Conservation (phyloP, 2,888 invertebrate genomes). For the Ophonus ardosiacus region DNA sequence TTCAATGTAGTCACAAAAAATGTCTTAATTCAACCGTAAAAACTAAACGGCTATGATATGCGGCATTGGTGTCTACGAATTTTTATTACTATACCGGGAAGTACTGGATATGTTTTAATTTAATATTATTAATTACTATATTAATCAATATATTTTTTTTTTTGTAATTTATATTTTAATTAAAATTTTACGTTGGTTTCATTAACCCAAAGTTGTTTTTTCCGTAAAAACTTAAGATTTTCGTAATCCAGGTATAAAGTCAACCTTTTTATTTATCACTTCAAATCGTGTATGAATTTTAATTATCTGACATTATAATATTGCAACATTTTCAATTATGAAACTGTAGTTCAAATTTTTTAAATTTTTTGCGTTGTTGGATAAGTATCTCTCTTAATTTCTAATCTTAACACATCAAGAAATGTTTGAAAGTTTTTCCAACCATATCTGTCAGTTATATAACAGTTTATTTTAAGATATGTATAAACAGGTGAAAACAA, state of each 20-base stretch:
- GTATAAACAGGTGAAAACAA: background rate
- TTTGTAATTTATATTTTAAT: background rate
- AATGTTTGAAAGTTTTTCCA: background rate
- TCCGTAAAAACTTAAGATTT: too few species aligned
- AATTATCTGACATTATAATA: background rate
- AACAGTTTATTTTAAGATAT: background rate
- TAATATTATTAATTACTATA: background rate
- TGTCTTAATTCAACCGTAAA: conserved; percentile 10
- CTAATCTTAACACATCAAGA: background rate
- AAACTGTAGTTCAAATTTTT: background rate
- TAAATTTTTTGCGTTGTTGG: background rate
- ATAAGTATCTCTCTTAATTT: background rate
- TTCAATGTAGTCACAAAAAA: background rate
- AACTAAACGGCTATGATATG: background rate
- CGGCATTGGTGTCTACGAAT: conserved; percentile 3
- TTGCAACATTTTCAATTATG: background rate
- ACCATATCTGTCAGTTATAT: background rate
- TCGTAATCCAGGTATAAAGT: background rate
- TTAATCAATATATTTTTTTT: background rate
- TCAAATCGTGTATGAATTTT: background rate
- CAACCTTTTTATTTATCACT: background rate
- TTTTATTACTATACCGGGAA: background rate
- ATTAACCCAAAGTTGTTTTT: too few species aligned
- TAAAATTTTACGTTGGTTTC: background rate
- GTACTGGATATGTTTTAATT: background rate